A percentile compares a stretch with the other conserved stretches of the same genome.
These are phyloP conservation scores for Torymus texanus DNA, from an alignment of 2,888 invertebrate genomes.

Conservation along the genomic window DNA sequence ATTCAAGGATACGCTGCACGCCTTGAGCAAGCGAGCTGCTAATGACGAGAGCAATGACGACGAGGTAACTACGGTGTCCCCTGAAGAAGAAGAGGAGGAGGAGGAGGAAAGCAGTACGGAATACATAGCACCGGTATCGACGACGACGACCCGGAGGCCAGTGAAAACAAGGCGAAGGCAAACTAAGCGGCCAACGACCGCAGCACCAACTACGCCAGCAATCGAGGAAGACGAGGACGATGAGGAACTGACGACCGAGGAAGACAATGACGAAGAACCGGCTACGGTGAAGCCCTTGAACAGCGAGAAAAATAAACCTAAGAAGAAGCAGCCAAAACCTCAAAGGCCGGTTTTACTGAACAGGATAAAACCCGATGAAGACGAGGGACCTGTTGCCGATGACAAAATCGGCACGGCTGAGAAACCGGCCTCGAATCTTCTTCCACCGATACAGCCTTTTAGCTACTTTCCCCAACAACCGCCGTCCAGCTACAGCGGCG, in stretches of 20 bases:
- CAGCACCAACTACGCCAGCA: slow-evolving; percentile 6
- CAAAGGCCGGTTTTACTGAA: neutral
- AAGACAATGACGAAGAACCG: slow-evolving; percentile 18
- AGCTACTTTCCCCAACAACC: neutral
- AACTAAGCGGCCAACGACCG: neutral
- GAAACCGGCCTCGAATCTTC: slow-evolving; percentile 34
- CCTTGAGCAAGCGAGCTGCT: slow-evolving; percentile 18
- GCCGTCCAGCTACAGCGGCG: neutral
- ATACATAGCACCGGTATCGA: neutral
- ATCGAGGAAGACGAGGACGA: slow-evolving; percentile 5
- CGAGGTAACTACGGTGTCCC: neutral
- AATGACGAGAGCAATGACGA: slow-evolving; percentile 30
- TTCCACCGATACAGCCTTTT: slow-evolving; percentile 49
- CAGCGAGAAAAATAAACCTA: neutral
- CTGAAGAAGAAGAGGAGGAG: neutral
- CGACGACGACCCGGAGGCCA: neutral
- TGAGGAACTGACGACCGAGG: neutral
- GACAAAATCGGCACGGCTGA: neutral
- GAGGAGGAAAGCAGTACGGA: neutral
- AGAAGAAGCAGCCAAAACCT: neutral
- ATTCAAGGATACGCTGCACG: slow-evolving; percentile 32
- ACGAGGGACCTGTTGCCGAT: neutral
- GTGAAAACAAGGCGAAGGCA: neutral
- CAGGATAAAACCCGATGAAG: neutral
- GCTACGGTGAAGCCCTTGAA: slow-evolving; percentile 18